Conservation (phyloP, 2,113 vertebrate genomes). For the Megaceryle maxima region DNA sequence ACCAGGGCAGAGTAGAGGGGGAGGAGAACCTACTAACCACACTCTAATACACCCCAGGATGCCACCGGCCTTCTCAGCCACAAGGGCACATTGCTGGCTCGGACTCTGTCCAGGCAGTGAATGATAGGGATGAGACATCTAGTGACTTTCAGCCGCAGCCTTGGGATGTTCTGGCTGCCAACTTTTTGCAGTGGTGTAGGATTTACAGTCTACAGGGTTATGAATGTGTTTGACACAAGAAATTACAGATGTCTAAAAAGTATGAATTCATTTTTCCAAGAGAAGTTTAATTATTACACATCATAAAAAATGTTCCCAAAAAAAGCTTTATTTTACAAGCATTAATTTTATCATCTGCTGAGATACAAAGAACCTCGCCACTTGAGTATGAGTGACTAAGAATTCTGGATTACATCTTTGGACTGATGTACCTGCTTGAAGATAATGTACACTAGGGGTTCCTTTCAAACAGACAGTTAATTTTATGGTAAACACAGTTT, state of each 20-base stretch:
- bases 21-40: no score
- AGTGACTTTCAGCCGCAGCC: background rate
- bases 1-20: no score
- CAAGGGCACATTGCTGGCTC: no score
- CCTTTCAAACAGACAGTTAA: conserved; percentile 15
- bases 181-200: background rate
- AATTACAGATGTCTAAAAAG: background rate
- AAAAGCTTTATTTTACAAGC: background rate
- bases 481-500: conserved; percentile 24
- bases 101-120: background rate
- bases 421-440: background rate
- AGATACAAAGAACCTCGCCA: background rate
- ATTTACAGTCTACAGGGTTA: background rate
- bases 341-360: background rate
- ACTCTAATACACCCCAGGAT: no score
- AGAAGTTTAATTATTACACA: background rate
- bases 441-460: background rate
- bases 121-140: fast-evolving
- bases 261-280: background rate
- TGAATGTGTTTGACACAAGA: background rate
- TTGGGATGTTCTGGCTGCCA: background rate
- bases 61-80: no score
- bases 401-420: background rate
- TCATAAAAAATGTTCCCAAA: background rate
- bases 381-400: background rate